Evolutionary conservation across 2,797 vertebrate species (phyloP), one percentile per base, ranked within the genome.

Genomic region (Myotis pilosus): DNA sequence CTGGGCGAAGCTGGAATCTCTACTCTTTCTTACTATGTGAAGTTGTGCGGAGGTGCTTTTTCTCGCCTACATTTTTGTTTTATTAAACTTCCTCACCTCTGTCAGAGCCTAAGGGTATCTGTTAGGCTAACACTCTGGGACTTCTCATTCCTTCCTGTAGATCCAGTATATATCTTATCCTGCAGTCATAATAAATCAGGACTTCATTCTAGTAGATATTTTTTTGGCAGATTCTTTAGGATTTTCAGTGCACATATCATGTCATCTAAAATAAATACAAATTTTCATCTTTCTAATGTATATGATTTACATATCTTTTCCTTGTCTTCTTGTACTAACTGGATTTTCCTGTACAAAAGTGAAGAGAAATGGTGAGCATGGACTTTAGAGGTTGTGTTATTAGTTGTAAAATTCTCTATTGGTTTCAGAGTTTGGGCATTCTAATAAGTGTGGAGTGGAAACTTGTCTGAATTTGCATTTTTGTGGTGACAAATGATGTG

Each of bases 1-100:
- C 36, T 47, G 10, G 10, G 8, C 38, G 17, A 83, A 80, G 22
- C 22, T 87, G 41, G 36, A 66, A 82, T 66, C 76, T 92, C 69
- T 64, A 76, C 19, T 41, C 9, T 87, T 60, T 8, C 20, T 85
- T 92, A 72, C 62, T 53, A 79, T 55, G 51, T 22, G 47, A 82
- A 71, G 36, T 60, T 83, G 91, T 94, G 47, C 88, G 60, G 92
- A 89, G 11, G 90, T 36, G 3, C 28, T 78, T 92, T 78, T 75
- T 79, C 71, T 92, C 60, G 75, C 28, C 74, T 72, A 44, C 79
- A 74, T 92, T 87, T 82, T 71, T 92, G 4, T 53, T 78, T 89
- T 41, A 74, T 89, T 68, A 15, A 83, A 68, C 1, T 74, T 78
- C 51, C 76, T 89, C 86, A 44, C 38, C 33, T 87, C 49, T 79